Percentiles rank a stretch among this genome's conserved stretches.
These are phyloP conservation scores for Pitta sordida DNA, from an alignment of 2,113 vertebrate species.

Conservation along the genomic window DNA sequence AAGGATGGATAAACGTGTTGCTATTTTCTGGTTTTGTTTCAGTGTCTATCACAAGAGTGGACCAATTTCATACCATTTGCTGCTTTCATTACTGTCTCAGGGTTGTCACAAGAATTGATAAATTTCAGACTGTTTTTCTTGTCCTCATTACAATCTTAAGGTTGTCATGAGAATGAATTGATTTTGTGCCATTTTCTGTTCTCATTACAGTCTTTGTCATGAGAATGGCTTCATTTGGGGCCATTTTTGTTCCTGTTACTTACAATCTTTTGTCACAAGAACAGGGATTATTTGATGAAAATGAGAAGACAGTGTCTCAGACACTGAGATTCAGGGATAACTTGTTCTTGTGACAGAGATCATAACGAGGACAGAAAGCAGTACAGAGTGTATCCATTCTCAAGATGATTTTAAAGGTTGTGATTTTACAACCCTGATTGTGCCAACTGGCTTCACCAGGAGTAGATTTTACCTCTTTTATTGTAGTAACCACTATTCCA, in stretches of 20 bases:
- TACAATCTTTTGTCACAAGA: slow-evolving; percentile 60
- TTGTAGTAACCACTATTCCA: neutral
- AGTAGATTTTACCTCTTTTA: neutral
- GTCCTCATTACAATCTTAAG: slow-evolving; percentile 79
- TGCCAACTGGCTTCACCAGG: neutral
- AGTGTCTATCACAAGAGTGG: slow-evolving; percentile 67
- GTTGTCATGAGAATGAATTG: slow-evolving; percentile 77
- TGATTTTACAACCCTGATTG: slow-evolving; percentile 30
- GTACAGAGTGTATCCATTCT: slow-evolving; percentile 40
- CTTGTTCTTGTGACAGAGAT: slow-evolving; percentile 40
- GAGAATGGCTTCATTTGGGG: slow-evolving; percentile 74
- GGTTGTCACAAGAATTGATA: slow-evolving; percentile 80
- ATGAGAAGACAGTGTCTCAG: slow-evolving; percentile 39
- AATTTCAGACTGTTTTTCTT: slow-evolving; percentile 80
- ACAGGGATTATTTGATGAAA: slow-evolving; percentile 62
- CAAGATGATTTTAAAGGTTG: neutral
- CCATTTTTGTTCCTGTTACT: slow-evolving; percentile 61
- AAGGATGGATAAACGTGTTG: slow-evolving; percentile 62
- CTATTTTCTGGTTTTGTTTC: slow-evolving; percentile 68
- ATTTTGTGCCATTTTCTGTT: slow-evolving; percentile 74
- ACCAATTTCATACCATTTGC: slow-evolving; percentile 72
- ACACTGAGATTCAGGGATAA: slow-evolving; percentile 49
- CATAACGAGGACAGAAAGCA: slow-evolving; percentile 34
- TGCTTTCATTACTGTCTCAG: slow-evolving; percentile 73
- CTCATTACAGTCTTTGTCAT: slow-evolving; percentile 73